Evolutionary conservation across 1,140 invertebrate genomes (phyloP).

Genomic region (Meteorus sp.): DNA sequence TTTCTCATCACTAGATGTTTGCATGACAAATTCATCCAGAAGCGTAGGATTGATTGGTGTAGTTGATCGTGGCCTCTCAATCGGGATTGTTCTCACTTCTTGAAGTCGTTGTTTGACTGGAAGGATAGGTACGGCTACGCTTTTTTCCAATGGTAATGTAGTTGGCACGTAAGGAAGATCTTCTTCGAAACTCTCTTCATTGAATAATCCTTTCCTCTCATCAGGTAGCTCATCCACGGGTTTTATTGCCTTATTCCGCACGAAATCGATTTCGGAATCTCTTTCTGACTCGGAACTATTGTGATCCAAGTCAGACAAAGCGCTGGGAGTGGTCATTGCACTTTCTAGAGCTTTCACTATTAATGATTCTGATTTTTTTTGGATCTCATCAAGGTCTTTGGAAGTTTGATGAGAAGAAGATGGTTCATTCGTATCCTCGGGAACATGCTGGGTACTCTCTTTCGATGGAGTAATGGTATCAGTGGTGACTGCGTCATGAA

Average conservation of each 20-base stretch:
- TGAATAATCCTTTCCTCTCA: slow-evolving; percentile 74
- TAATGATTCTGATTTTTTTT: slow-evolving; percentile 17
- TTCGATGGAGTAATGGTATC: neutral
- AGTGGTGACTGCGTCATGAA: neutral
- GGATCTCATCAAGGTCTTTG: slow-evolving; percentile 7
- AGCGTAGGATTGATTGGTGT: slow-evolving; percentile 78
- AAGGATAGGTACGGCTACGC: slow-evolving; percentile 76
- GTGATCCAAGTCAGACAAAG: slow-evolving; percentile 58
- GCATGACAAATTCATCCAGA: slow-evolving; percentile 71
- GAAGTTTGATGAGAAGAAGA: neutral
- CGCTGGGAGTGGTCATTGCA: slow-evolving; percentile 38
- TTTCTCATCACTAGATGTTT: slow-evolving; percentile 47
- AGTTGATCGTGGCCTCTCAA: slow-evolving; percentile 83
- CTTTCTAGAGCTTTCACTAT: slow-evolving; percentile 18
- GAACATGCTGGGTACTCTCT: too few relatives aligned
- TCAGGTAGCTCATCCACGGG: slow-evolving; percentile 48
- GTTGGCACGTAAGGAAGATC: slow-evolving; percentile 86
- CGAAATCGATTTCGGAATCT: slow-evolving; percentile 68
- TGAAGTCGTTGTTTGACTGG: slow-evolving; percentile 75
- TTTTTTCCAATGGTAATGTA: slow-evolving; percentile 79
- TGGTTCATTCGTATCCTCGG: slow-evolving; percentile 5
- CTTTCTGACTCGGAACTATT: slow-evolving; percentile 80
- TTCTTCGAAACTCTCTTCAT: slow-evolving; percentile 83
- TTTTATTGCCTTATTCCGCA: slow-evolving; percentile 53
- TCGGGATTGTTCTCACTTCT: slow-evolving; percentile 74